Evolutionary conservation across 2,113 vertebrate genomes (phyloP).

Genomic region (Dasypus novemcinctus): DNA sequence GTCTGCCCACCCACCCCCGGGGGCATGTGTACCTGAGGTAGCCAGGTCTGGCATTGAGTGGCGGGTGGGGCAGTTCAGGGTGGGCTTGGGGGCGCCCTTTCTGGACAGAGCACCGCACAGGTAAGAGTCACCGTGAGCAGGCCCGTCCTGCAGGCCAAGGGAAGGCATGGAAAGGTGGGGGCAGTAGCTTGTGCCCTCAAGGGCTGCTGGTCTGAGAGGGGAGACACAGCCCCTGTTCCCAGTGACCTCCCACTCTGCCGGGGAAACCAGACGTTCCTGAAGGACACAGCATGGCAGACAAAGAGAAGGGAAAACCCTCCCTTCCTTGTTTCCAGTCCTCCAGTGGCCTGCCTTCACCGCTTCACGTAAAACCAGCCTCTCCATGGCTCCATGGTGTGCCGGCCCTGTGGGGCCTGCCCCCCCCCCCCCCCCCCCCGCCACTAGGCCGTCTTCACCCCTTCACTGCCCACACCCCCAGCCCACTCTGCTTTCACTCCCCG

Average conservation of each 20-base stretch:
- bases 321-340: background rate
- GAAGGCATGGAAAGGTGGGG: too few species aligned
- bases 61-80: background rate
- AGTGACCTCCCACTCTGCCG: background rate
- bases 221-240: background rate
- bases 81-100: background rate
- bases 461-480: accelerated
- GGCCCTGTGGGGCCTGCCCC: accelerated
- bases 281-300: background rate
- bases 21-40: background rate
- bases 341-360: background rate
- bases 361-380: background rate
- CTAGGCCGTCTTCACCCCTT: background rate
- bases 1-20: background rate
- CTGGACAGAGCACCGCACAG: background rate
- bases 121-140: background rate
- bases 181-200: background rate
- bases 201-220: background rate
- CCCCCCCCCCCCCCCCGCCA: background rate
- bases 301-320: background rate
- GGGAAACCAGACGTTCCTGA: background rate
- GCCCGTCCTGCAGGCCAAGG: background rate
- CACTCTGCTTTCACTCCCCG: background rate
- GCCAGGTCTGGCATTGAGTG: background rate
- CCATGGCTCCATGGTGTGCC: accelerated